phyloP scores from a whole-genome alignment of 1,140 invertebrate species.

The Cydia fagiglandana region DNA sequence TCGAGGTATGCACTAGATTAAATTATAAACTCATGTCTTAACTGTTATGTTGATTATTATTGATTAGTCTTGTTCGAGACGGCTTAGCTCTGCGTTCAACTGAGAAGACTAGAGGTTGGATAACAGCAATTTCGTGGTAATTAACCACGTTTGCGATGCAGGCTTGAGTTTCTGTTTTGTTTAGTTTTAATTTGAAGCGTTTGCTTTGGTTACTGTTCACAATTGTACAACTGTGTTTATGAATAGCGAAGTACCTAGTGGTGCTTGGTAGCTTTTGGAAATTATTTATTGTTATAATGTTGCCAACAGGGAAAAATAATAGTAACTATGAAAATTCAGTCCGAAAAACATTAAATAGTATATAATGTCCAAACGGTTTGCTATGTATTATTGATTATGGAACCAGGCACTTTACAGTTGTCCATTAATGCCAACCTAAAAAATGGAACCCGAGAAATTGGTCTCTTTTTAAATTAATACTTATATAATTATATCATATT shows the following conservation, averaged over 20 bases:
- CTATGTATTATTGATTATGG: no score
- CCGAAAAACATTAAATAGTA: no score
- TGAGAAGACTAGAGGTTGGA: constrained; percentile 23
- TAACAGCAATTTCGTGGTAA: constrained; percentile 36
- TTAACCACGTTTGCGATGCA: constrained; percentile 37
- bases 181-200: constrained; percentile 10
- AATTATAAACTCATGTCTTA: constrained; percentile 14
- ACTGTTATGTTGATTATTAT: constrained; percentile 40
- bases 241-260: neutral
- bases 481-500: no score
- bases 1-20: neutral
- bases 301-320: no score
- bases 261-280: neutral
- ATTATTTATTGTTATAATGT: no score
- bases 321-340: no score
- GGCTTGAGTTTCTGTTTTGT: constrained; percentile 35
- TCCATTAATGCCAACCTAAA: no score
- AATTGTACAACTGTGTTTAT: neutral
- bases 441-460: no score
- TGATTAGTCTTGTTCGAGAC: constrained; percentile 38
- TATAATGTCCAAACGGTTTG: no score
- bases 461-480: no score
- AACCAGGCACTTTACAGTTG: no score
- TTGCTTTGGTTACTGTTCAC: neutral
- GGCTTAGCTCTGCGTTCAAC: constrained; percentile 32